A percentile compares a stretch with the other conserved stretches of the same genome.
These are phyloP conservation scores for Temnothorax curvispinosus DNA, from an alignment of 1,140 invertebrate species.

Conservation along the genomic window DNA sequence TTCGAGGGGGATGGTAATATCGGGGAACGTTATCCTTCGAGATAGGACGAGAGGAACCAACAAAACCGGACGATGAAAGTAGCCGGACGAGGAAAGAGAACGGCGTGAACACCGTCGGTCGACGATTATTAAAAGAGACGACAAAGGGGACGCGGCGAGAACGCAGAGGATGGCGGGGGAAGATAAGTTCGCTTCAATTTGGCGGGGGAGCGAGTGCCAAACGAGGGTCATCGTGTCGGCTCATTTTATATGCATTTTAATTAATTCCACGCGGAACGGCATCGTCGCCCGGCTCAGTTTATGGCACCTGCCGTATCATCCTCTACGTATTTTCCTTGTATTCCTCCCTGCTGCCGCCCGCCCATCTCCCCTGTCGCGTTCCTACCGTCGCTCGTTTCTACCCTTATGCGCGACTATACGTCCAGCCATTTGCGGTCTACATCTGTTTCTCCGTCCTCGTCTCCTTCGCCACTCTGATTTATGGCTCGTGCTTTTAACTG, in stretches of 20 bases:
- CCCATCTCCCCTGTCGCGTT: slow-evolving; percentile 11
- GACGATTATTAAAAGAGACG: slow-evolving; percentile 33
- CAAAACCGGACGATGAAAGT: background rate
- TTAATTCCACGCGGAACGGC: slow-evolving; percentile 78
- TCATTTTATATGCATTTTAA: slow-evolving; percentile 80
- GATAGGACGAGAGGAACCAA: background rate
- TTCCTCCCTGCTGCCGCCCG: background rate
- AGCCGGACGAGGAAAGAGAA: background rate
- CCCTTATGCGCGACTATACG: slow-evolving; percentile 58
- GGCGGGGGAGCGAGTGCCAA: slow-evolving; percentile 59
- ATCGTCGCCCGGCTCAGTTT: slow-evolving; percentile 72
- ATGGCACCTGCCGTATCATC: slow-evolving; percentile 62
- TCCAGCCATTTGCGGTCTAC: slow-evolving; percentile 74
- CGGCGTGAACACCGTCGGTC: background rate
- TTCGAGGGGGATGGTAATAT: slow-evolving; percentile 25
- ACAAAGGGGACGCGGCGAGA: background rate
- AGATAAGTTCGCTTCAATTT: slow-evolving; percentile 77
- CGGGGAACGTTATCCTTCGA: background rate
- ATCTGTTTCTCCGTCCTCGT: slow-evolving; percentile 73
- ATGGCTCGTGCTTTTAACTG: slow-evolving; percentile 75
- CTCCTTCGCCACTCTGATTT: slow-evolving; percentile 75
- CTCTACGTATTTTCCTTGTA: slow-evolving; percentile 52
- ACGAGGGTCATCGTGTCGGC: slow-evolving; percentile 41
- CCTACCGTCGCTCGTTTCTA: slow-evolving; percentile 29
- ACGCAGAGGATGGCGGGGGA: background rate